Evolutionary conservation across 2,797 vertebrate species (phyloP).

Genomic region (Xerus rutilus): DNA sequence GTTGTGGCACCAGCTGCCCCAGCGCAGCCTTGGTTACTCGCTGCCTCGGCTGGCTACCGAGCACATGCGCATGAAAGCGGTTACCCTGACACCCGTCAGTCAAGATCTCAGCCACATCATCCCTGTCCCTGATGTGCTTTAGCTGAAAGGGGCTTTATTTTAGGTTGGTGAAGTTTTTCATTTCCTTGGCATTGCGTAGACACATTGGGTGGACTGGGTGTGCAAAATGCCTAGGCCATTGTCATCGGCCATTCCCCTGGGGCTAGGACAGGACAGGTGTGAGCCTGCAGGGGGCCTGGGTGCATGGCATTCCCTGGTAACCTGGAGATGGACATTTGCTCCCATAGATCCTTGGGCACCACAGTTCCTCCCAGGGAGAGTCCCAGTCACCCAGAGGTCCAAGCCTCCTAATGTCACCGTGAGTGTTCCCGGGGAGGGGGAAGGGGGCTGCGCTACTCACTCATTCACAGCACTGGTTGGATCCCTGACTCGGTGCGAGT

Average conservation of each 20-base stretch:
- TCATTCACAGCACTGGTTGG: background rate
- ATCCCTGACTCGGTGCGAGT: fast-evolving
- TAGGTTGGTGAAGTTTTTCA: background rate
- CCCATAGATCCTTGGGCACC: fast-evolving
- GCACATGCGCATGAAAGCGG: too few relatives aligned
- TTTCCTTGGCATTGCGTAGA: fast-evolving
- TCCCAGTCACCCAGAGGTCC: background rate
- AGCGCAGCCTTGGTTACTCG: fast-evolving
- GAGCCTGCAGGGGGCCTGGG: background rate
- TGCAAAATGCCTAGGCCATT: fast-evolving
- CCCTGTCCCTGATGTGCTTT: too few relatives aligned
- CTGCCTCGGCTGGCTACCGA: background rate
- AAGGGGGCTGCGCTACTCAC: too few relatives aligned
- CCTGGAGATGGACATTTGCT: background rate
- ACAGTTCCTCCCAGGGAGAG: background rate
- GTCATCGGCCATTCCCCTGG: fast-evolving
- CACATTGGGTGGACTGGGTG: fast-evolving
- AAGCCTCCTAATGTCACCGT: fast-evolving
- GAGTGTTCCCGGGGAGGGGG: background rate
- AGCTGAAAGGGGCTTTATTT: background rate
- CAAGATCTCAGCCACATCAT: background rate
- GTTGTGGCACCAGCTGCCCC: fast-evolving
- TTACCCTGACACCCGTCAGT: too few relatives aligned
- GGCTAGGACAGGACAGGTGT: background rate
- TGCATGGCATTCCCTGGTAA: fast-evolving